These are phyloP conservation scores for Condylura cristata DNA, from an alignment of 2,113 vertebrate genomes.

Conservation along the genomic window DNA sequence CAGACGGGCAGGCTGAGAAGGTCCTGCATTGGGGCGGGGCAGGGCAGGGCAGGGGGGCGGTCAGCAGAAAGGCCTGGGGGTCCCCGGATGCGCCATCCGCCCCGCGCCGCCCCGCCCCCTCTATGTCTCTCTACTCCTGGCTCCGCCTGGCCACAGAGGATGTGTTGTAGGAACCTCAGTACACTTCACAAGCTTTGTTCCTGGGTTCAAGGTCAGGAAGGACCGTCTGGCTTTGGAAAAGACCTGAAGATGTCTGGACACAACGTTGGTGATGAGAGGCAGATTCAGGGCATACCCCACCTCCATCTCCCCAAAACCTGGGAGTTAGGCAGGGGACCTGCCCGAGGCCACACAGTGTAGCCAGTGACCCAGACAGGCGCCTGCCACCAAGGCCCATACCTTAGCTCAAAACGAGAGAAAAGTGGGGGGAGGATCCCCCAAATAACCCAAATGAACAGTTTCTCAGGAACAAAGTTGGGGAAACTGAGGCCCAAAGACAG, in stretches of 20 bases:
- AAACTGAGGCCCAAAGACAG: slow-evolving; percentile 19
- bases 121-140: not conserved
- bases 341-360: slow-evolving; percentile 2
- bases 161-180: not conserved
- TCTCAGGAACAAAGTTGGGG: not conserved
- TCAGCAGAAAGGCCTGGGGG: slow-evolving; percentile 11
- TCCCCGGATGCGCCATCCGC: fast-evolving
- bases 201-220: not conserved
- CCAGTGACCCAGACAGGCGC: not conserved
- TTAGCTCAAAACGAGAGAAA: not conserved
- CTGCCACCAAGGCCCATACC: not conserved
- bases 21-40: slow-evolving; percentile 75
- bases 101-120: too few species aligned
- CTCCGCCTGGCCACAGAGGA: not conserved
- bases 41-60: not conserved
- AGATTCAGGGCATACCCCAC: fast-evolving
- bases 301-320: not conserved
- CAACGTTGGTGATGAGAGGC: fast-evolving
- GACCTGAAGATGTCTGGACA: not conserved
- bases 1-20: slow-evolving; percentile 92
- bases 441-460: not conserved
- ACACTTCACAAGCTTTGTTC: not conserved
- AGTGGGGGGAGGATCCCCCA: not conserved
- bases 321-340: not conserved
- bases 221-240: not conserved